phyloP scores from a whole-genome alignment of 35 echinoderm and acorn worm genomes.

The Ophioderma brevispina region DNA sequence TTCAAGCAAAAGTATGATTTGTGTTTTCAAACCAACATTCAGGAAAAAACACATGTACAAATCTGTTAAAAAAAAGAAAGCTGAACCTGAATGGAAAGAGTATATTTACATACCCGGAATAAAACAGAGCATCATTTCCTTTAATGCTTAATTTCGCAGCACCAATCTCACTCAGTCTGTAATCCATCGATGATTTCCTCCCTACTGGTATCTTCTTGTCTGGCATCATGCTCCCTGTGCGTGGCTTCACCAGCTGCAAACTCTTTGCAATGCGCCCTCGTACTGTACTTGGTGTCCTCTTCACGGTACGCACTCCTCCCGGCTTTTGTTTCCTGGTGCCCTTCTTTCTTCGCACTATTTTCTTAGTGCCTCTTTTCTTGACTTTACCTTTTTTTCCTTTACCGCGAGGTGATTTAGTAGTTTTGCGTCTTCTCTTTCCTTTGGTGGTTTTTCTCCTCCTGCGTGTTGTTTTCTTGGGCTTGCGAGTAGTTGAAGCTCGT shows the following conservation, averaged over 20 bases:
- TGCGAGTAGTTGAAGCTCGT: background rate
- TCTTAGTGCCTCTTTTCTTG: slow-evolving; percentile 34
- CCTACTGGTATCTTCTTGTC: slow-evolving; percentile 36
- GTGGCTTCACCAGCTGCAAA: slow-evolving; percentile 80
- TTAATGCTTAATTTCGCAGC: slow-evolving; percentile 59
- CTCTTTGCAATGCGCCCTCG: slow-evolving; percentile 80
- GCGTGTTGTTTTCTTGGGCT: slow-evolving; percentile 24
- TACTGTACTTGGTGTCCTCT: slow-evolving; percentile 55
- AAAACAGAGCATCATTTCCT: slow-evolving; percentile 51
- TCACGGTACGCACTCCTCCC: background rate
- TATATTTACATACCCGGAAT: slow-evolving; percentile 41
- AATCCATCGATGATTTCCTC: slow-evolving; percentile 20
- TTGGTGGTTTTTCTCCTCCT: slow-evolving; percentile 38
- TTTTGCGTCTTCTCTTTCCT: slow-evolving; percentile 35
- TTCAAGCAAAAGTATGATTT: too few species aligned
- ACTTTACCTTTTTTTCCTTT: slow-evolving; percentile 4
- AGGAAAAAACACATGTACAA: too few species aligned
- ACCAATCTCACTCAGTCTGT: slow-evolving; percentile 55
- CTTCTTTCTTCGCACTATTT: slow-evolving; percentile 9
- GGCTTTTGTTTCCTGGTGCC: background rate
- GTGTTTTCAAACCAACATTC: too few species aligned
- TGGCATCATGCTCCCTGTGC: slow-evolving; percentile 71
- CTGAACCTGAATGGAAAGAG: too few species aligned
- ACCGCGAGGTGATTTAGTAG: background rate
- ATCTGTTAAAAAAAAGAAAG: too few species aligned